Conservation (phyloP, 1,140 invertebrate species). For the Ostrea edulis region DNA sequence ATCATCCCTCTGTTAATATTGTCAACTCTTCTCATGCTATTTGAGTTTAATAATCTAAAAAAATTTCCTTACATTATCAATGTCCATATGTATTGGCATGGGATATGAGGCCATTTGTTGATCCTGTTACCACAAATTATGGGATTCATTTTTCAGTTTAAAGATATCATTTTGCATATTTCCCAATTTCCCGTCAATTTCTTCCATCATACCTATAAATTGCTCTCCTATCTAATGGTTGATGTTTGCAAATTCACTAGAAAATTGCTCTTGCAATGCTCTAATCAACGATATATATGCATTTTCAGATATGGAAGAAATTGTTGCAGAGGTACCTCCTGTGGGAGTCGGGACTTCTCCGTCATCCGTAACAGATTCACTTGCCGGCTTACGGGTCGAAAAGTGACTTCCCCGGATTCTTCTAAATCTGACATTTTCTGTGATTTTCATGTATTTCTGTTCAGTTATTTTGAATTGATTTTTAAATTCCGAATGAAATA, state of each 20-base stretch:
- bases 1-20: neutral
- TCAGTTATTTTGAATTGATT: neutral
- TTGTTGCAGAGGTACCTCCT: neutral
- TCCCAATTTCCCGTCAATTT: conserved; percentile 17
- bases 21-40: neutral
- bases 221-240: neutral
- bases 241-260: conserved; percentile 39
- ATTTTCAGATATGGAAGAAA: conserved; percentile 31
- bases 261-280: conserved; percentile 37
- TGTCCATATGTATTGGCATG: neutral
- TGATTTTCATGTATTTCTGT: neutral
- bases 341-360: neutral
- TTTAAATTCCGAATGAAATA: neutral
- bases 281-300: conserved; percentile 9
- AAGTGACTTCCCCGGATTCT: conserved; percentile 24
- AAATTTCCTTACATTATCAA: neutral
- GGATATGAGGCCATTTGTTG: neutral
- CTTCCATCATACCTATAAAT: neutral
- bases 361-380: neutral
- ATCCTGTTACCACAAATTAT: neutral
- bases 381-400: neutral
- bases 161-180: conserved; percentile 18
- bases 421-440: conserved; percentile 35
- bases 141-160: conserved; percentile 6
- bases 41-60: neutral